phyloP scores from a whole-genome alignment of 2,113 vertebrate genomes.

The Chloropsis hardwickii region DNA sequence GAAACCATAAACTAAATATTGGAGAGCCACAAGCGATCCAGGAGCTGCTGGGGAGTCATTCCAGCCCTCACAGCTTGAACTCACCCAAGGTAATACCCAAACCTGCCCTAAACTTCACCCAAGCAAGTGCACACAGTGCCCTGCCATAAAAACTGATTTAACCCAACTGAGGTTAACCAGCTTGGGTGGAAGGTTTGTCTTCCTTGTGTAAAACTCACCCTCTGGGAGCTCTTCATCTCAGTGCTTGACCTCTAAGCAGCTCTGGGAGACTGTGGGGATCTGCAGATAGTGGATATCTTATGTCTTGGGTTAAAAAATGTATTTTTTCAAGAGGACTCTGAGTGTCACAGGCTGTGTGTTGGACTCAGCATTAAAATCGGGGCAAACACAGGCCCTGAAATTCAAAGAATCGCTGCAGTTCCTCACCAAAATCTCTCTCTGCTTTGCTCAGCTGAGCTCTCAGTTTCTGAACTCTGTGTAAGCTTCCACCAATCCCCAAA shows the following conservation, averaged over 20 bases:
- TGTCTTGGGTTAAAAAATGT: neutral
- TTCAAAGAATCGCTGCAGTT: neutral
- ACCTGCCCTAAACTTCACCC: neutral
- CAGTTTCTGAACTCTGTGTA: neutral
- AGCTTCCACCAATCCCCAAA: neutral
- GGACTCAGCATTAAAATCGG: neutral
- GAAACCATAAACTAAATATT: neutral
- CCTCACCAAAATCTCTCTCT: neutral
- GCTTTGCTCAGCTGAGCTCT: neutral
- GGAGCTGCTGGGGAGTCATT: neutral
- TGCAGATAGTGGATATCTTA: neutral
- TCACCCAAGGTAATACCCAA: neutral
- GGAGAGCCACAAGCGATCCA: neutral
- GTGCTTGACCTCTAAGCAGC: neutral
- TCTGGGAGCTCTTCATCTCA: neutral
- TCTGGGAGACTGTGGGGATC: neutral
- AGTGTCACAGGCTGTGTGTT: neutral
- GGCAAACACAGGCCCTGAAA: neutral
- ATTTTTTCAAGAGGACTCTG: neutral
- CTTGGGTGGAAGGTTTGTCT: neutral
- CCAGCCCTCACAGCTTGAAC: neutral
- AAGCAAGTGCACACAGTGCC: neutral
- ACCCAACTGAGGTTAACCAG: neutral
- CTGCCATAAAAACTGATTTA: neutral
- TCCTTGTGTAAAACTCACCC: neutral